phyloP scores from a whole-genome alignment of 2,888 invertebrate genomes.

The Apodemia zela region DNA sequence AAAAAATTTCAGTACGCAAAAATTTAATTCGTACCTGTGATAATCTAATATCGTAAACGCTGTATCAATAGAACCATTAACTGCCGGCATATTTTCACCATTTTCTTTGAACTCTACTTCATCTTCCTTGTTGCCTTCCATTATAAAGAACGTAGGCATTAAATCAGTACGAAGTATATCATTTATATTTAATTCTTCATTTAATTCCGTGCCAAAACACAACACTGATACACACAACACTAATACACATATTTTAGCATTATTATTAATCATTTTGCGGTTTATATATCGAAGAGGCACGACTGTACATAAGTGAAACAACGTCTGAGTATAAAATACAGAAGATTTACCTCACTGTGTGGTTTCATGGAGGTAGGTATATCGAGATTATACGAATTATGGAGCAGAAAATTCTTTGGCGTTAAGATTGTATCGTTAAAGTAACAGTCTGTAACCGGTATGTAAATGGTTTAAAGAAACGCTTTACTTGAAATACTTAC shows the following conservation, averaged over 20 bases:
- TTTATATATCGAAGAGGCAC: neutral
- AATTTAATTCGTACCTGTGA: slow-evolving; percentile 79
- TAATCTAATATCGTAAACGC: slow-evolving; percentile 84
- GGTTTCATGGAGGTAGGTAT: slow-evolving; percentile 19
- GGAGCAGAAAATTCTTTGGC: slow-evolving; percentile 64
- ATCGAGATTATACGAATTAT: slow-evolving; percentile 56
- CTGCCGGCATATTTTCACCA: slow-evolving; percentile 32
- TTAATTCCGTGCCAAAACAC: slow-evolving; percentile 41
- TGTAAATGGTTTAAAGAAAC: neutral
- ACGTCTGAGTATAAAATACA: slow-evolving; percentile 8
- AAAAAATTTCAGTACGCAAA: too few species aligned
- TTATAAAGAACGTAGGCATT: slow-evolving; percentile 84
- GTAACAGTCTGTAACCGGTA: slow-evolving; percentile 42
- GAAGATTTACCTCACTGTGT: neutral
- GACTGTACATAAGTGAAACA: neutral
- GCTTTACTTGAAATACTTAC: too few species aligned
- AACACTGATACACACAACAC: slow-evolving; percentile 24
- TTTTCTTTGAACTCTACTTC: slow-evolving; percentile 31
- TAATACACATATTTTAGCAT: slow-evolving; percentile 18
- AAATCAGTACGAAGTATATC: slow-evolving; percentile 85
- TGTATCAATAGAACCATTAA: slow-evolving; percentile 81
- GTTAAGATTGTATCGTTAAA: slow-evolving; percentile 46
- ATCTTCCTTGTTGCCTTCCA: slow-evolving; percentile 42
- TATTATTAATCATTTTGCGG: slow-evolving; percentile 19
- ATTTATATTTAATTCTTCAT: slow-evolving; percentile 77